These are phyloP conservation scores for Cylloceria caligata DNA, from an alignment of 2,888 invertebrate genomes.

Conservation along the genomic window DNA sequence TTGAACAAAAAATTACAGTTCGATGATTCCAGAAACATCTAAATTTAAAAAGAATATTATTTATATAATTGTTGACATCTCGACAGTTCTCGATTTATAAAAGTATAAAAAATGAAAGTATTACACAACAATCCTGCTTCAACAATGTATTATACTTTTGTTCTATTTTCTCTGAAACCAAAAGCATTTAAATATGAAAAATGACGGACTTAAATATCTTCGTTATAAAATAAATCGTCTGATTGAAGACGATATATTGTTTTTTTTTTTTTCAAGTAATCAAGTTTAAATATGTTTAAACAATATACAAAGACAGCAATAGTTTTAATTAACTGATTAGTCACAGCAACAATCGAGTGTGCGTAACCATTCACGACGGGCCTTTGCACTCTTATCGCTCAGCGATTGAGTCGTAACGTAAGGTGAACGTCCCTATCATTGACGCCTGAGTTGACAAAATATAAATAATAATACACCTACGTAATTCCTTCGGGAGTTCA, in stretches of 20 bases:
- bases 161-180: neutral
- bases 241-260: neutral
- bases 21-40: neutral
- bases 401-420: neutral
- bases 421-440: slow-evolving; percentile 11
- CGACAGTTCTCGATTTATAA: no score
- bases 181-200: neutral
- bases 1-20: neutral
- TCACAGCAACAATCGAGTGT: slow-evolving; percentile 8
- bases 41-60: neutral
- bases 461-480: neutral
- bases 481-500: no score
- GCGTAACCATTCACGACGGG: slow-evolving; percentile 2
- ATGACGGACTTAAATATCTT: neutral
- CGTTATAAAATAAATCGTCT: neutral
- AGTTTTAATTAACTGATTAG: neutral
- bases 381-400: slow-evolving; percentile 1
- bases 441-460: neutral
- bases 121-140: slow-evolving; percentile 6
- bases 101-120: slow-evolving; percentile 7
- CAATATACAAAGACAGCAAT: neutral
- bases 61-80: no score
- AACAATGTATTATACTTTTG: neutral
- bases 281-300: neutral
- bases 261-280: neutral